These are phyloP conservation scores for Microcebus tavaratra DNA, from an alignment of 2,113 vertebrate genomes.

Conservation along the genomic window DNA sequence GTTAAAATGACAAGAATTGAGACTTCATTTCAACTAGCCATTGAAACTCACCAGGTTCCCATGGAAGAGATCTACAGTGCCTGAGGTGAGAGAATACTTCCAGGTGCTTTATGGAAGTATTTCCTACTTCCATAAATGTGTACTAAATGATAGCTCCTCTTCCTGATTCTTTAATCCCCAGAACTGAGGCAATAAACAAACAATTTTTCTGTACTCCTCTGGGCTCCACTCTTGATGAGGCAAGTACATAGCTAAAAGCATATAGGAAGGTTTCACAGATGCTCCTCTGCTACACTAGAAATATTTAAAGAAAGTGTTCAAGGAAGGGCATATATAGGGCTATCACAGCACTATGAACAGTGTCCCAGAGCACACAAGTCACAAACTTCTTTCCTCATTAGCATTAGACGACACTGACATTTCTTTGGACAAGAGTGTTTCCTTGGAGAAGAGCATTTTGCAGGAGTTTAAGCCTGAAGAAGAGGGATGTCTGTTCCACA, in stretches of 20 bases:
- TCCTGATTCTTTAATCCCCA: background rate
- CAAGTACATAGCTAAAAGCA: background rate
- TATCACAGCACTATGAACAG: background rate
- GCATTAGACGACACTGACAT: background rate
- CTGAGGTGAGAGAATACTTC: background rate
- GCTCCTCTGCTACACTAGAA: background rate
- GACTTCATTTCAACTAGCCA: background rate
- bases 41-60: background rate
- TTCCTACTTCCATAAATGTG: background rate
- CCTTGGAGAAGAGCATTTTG: background rate
- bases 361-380: background rate
- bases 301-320: background rate
- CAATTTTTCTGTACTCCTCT: background rate
- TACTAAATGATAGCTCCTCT: background rate
- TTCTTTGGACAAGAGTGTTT: background rate
- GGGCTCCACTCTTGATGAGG: background rate
- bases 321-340: background rate
- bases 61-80: background rate
- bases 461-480: background rate
- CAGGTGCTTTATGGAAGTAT: background rate
- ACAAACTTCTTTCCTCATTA: background rate
- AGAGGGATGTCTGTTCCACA: background rate
- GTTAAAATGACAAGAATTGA: background rate
- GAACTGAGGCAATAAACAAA: background rate
- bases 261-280: background rate